Base-by-base conservation (phyloP, 2,888 invertebrate genomes). In the Patella depressa region DNA sequence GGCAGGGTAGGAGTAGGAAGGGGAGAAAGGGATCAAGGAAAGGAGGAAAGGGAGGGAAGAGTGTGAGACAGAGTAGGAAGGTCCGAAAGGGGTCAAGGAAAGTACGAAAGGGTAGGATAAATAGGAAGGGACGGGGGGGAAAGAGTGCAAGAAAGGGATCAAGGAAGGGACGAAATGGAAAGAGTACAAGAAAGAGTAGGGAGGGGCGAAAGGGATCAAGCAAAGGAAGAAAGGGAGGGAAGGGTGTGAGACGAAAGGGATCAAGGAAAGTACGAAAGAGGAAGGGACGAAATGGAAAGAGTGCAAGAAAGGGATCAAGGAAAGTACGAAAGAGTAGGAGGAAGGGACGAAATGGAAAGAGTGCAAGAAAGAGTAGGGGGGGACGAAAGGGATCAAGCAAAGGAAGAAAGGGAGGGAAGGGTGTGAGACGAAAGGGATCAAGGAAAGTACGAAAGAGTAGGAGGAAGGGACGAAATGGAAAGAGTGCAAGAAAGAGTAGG, bases 81-180 rank as follows among this genome's bases (percentile, higher is more conserved):
- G 65, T 9, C 0, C 2, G 65, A 5, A 65, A 24, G 24, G 24
- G 24, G 3, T 65, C 17, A 59, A 59, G 9, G 24, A 65, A 19
- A 3, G n/a, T 17, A 3, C 2, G 17, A 5, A 57, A 57, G 57
- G 3, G 57, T 17, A 17, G 17, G 17, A n/a, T n/a, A n/a, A n/a
- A n/a, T n/a, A n/a, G n/a, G n/a, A n/a, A 4, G 2, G 5, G 57
- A 2, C 2, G 2, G 11, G 4, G 11, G 2, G 14, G 15, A 0
- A n/a, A 4, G 14, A 24, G 0, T 3, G 19, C 0, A 19, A 19
- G 65, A 19, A 4, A 19, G 19, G 65, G 19, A 4, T 9, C 24
- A 2, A 59, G 65, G 3, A 65, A n/a, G 0, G 65, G 65, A 7
- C 0, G 65, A 19, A 19, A 65, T 3, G 24, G 65, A 0, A 65